A percentile compares a stretch with the other conserved stretches of the same genome.
phyloP scores from a whole-genome alignment of 2,888 invertebrate species.

The Eupeodes luniger region DNA sequence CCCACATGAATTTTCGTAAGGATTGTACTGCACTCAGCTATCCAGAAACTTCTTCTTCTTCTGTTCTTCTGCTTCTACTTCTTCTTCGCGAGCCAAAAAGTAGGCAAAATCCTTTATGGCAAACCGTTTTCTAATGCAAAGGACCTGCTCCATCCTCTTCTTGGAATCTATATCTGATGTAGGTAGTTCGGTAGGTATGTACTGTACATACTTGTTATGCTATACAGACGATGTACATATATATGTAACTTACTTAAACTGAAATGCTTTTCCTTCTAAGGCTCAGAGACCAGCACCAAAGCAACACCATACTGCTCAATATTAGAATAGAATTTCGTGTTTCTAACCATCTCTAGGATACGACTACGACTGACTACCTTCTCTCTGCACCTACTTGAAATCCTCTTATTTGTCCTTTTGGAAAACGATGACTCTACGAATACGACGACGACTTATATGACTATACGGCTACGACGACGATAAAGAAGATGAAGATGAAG shows the following conservation, averaged over 20 bases:
- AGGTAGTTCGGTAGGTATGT: not conserved
- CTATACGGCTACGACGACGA: constrained; percentile 14
- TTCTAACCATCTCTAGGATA: constrained; percentile 66
- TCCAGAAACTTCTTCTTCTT: constrained; percentile 57
- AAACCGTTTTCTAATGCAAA: constrained; percentile 44
- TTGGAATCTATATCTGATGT: constrained; percentile 14
- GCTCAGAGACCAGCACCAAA: constrained; percentile 44
- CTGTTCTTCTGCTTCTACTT: constrained; percentile 40
- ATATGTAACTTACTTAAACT: constrained; percentile 56
- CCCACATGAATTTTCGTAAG: constrained; percentile 66
- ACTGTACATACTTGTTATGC: too few relatives aligned
- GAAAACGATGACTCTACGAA: constrained; percentile 34
- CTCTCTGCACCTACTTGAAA: constrained; percentile 45
- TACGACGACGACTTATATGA: constrained; percentile 10
- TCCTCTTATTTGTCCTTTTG: constrained; percentile 72
- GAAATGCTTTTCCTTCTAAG: constrained; percentile 61
- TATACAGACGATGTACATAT: not conserved
- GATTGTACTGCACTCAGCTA: constrained; percentile 5
- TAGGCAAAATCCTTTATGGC: constrained; percentile 55
- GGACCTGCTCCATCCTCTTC: constrained; percentile 51
- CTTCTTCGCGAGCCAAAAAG: constrained; percentile 67
- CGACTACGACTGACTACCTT: constrained; percentile 7
- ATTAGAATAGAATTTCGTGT: constrained; percentile 73
- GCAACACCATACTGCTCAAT: constrained; percentile 56
- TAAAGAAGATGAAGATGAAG: constrained; percentile 37